Evolutionary conservation across 2,888 invertebrate species (phyloP), one percentile per base, ranked within the genome.

Genomic region (Drosophila histrio): DNA sequence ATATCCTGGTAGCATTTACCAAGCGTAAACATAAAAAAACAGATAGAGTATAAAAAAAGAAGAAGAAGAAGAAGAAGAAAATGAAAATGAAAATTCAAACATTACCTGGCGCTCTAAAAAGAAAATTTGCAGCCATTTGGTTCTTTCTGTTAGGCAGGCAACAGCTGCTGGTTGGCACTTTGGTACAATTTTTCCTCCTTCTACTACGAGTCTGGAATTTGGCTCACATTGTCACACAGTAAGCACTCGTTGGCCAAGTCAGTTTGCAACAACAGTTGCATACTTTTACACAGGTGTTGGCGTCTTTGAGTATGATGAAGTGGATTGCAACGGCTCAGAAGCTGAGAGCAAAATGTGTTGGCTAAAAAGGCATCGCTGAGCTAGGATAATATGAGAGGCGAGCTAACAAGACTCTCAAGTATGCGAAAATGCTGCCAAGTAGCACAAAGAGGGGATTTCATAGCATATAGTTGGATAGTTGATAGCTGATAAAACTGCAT

Each of bases 1-100:
- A 87, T 84, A 83, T 83, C 82, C 82, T 87, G 82, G 87, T 75
- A 72, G 38, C 84, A 77, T 82, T 82, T 86, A 75, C 81, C 75
- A 43, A 60, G 56, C 30, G 65, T 72, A 83, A 87, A 84, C 71
- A 82, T 65, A 62, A 39, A 47, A 43, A 53, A 28, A 24, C 3
- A 44, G n/a, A 46, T n/a, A 38, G 15, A 28, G 21, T 13, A 38
- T 17, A 39, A 24, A 41, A 39, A 24, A 32, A 24, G 9, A 26
- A 11, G 7, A 39, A 28, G 41, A 43, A 19, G 21, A 36, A 32
- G 44, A 24, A 41, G 26, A 26, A 38, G 44, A 54, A 50, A 61
- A 59, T 47, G 69, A 71, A 83, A 82, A 87, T 75, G 81, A 84
- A 84, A 87, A 77, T 75, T 82, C 71, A 80, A 86, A 69, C 78